A percentile compares a stretch with the other conserved stretches of the same genome.
These are phyloP conservation scores for Halocaridina rubra DNA, from an alignment of 2,888 invertebrate genomes.

Conservation along the genomic window DNA sequence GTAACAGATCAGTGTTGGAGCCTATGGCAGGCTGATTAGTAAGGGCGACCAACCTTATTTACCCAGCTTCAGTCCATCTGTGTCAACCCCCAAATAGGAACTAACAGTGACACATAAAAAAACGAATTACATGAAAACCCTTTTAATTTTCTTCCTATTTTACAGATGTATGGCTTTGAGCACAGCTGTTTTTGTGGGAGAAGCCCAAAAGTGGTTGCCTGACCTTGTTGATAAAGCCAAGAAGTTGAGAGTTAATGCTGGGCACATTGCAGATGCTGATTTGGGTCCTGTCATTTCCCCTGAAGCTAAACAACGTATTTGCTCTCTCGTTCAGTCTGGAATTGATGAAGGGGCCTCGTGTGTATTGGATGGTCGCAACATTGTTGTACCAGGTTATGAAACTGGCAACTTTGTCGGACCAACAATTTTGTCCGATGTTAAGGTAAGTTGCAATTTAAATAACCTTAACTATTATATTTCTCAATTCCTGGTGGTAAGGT, in stretches of 20 bases:
- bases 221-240: slow-evolving; percentile 86
- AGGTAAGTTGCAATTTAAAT: slow-evolving; percentile 68
- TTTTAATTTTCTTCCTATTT: not conserved
- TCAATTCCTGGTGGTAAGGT: no score
- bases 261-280: slow-evolving; percentile 72
- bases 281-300: slow-evolving; percentile 91
- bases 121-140: no score
- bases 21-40: no score
- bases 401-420: slow-evolving; percentile 99
- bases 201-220: slow-evolving; percentile 92
- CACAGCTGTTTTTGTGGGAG: slow-evolving; percentile 91
- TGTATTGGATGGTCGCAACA: slow-evolving; percentile 86
- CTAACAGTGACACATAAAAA: no score
- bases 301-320: slow-evolving; percentile 85
- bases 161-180: slow-evolving; percentile 93
- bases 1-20: no score
- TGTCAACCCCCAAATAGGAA: no score
- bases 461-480: no score
- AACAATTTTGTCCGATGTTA: slow-evolving; percentile 89
- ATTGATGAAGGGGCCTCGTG: slow-evolving; percentile 89
- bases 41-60: no score
- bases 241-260: slow-evolving; percentile 90
- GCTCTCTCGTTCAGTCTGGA: slow-evolving; percentile 83
- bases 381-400: slow-evolving; percentile 88
- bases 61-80: no score